Evolutionary conservation across 2,888 invertebrate genomes (phyloP), one percentile per base, ranked within the genome.

Genomic region (Margaritifera margaritifera): DNA sequence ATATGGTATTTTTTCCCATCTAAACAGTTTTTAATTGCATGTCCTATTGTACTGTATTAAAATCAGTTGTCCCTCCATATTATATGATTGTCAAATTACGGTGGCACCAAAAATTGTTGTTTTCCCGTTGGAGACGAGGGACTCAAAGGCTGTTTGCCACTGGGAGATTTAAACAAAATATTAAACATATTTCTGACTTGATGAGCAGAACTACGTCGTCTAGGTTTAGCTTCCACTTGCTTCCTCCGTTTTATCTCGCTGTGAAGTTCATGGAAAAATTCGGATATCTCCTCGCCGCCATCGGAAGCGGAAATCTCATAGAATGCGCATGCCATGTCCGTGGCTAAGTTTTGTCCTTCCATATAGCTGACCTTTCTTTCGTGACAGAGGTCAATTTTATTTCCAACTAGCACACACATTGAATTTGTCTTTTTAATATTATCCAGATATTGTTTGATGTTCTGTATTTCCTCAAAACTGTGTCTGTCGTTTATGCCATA

Each of bases 231-330:
- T 66, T 84, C 84, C 27, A 86, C 70, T 76, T 83, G 68, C 69
- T 86, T 84, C 60, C 88, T 76, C 55, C 89, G 68, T 59, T 81
- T 80, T 15, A 89, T 82, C 68, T 89, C 89, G 22, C 89, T 78
- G 68, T 87, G 85, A 52, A 89, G 83, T 78, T 89, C 89, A 62
- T 86, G 79, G 72, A 89, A 89, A 56, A 88, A 78, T 69, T 89
- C 88, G 11, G 79, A 67, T 20, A 89, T 87, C 64, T 86, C 86
- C 6, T 80, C 78, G n/a, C 86, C 83, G 6, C 88, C 88, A 66
- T 89, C 89, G 69, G 86, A 84, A 31, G 88, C 89, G 42, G 86
- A 88, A 27, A 83, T 89, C 70, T 89, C 88, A 75, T 83, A 87
- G 74, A 87, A 89, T 1, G 86, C 86, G 71, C 86, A 86, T 54